Base-by-base conservation (phyloP, 2,797 vertebrate species). In the Liparis tanakae region DNA sequence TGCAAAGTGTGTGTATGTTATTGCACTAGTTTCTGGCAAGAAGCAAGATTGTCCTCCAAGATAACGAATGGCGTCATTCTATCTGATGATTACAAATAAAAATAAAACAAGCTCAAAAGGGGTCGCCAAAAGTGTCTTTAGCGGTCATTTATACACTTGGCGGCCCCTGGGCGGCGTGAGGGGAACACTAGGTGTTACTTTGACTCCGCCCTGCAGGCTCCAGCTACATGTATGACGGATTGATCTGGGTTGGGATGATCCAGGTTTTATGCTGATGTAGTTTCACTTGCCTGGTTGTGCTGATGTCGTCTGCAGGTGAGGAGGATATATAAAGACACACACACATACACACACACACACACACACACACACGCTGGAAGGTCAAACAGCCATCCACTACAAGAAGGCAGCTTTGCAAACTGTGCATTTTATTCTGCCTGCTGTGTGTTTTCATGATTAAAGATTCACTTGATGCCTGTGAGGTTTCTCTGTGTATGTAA, bases 211-310 rank as follows among this genome's bases (percentile, higher is more conserved):
- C 61, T 20, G n/a, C n/a, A n/a, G 51, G 43, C 17, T 71, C 18
- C 13, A 50, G 43, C 73, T 56, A 59, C 41, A 76, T 72, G 4
- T 46, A 60, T 82, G 85, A 88, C 76, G 48, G 74, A 80, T 82
- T 79, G 67, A 59, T 57, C 63, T 78, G 3, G 2, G 36, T 71
- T 41, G 20, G 48, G 63, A 70, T 70, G 41, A 79, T 71, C 56
- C 18, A 37, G 37, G 17, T 55, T 76, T 82, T 84, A 59, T 88
- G 89, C 86, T 86, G 86, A 89, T 81, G 81, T 67, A 20, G 78
- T 78, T 76, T 72, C 62, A 67, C 69, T 64, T 56, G 43, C 48
- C 59, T 72, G 58, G 46, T 81, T 85, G 62, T 88, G 81, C 82
- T 86, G 84, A 89, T 80, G 73, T 72, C 60, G 70, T 80, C 12